Percentiles rank a stretch among this genome's conserved stretches.
Evolutionary conservation across 2,888 invertebrate genomes (phyloP).

Genomic region (Chromoteleia sp.): DNA sequence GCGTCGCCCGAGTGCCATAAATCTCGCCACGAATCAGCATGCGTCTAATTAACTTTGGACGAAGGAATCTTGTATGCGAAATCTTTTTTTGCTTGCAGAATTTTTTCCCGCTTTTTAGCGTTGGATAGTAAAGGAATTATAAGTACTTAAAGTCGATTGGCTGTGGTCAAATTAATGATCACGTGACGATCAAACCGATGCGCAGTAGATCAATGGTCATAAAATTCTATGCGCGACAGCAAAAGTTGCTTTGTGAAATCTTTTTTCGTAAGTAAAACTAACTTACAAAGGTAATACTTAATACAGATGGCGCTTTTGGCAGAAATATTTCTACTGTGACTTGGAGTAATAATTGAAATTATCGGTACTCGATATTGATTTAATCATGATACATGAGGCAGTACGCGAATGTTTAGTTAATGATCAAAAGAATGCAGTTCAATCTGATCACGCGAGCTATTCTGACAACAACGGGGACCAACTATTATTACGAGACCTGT

Average conservation of each 20-base stretch:
- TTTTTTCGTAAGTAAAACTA: not conserved
- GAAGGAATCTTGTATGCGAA: conserved; percentile 25
- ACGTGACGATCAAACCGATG: conserved; percentile 36
- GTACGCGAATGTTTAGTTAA: conserved; percentile 2
- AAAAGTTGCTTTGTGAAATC: not conserved
- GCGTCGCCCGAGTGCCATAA: conserved; percentile 49
- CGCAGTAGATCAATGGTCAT: conserved; percentile 11
- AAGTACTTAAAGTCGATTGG: not conserved
- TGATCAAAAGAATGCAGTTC: conserved; percentile 9
- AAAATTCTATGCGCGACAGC: not conserved
- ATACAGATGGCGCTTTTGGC: not conserved
- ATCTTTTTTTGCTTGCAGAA: conserved; percentile 5
- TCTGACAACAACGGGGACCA: conserved; percentile 31
- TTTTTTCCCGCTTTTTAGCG: conserved; percentile 7
- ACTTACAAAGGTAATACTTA: no score
- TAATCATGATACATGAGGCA: not conserved
- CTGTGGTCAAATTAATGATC: not conserved
- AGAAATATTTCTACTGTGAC: no score
- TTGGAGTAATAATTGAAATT: no score
- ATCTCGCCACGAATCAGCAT: conserved; percentile 45
- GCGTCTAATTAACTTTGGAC: conserved; percentile 55
- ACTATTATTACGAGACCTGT: conserved; percentile 48
- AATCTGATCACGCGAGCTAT: conserved; percentile 15
- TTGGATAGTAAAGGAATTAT: not conserved
- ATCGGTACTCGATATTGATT: not conserved